Conservation (phyloP, 1,140 invertebrate species). For the Sipha flava region DNA sequence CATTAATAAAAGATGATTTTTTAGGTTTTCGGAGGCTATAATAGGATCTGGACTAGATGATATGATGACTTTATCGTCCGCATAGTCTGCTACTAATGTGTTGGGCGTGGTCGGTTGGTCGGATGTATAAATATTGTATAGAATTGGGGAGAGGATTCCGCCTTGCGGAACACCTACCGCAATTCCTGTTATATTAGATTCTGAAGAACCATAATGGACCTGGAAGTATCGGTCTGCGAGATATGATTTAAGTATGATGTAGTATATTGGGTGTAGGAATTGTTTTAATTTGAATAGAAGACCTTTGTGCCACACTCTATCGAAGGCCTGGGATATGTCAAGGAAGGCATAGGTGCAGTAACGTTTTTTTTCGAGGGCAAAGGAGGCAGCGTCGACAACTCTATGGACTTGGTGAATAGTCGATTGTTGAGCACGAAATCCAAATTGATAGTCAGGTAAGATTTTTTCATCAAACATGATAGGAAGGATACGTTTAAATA, state of each 20-base stretch:
- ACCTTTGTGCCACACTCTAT: too few relatives aligned
- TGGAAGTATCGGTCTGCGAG: neutral
- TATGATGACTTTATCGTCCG: slow-evolving; percentile 40
- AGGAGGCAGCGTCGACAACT: neutral
- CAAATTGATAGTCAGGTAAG: slow-evolving; percentile 15
- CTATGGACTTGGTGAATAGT: slow-evolving; percentile 4
- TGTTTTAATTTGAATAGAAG: slow-evolving; percentile 4
- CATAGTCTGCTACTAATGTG: slow-evolving; percentile 38
- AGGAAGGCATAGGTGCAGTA: neutral
- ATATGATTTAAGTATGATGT: slow-evolving; percentile 2
- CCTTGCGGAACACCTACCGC: slow-evolving; percentile 41
- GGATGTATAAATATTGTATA: slow-evolving; percentile 40
- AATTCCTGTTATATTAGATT: neutral
- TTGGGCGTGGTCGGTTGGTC: slow-evolving; percentile 39
- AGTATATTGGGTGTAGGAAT: neutral
- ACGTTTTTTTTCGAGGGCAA: neutral
- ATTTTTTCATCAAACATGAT: neutral
- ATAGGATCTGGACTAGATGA: neutral
- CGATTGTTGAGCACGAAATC: slow-evolving; percentile 11
- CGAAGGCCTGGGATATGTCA: too few relatives aligned
- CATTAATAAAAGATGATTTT: neutral
- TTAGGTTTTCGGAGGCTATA: neutral
- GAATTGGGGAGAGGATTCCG: slow-evolving; percentile 38
- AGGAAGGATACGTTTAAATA: neutral
- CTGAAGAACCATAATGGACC: neutral